Base-by-base conservation (phyloP, 2,797 vertebrate species). In the Coregonus suidteri region DNA sequence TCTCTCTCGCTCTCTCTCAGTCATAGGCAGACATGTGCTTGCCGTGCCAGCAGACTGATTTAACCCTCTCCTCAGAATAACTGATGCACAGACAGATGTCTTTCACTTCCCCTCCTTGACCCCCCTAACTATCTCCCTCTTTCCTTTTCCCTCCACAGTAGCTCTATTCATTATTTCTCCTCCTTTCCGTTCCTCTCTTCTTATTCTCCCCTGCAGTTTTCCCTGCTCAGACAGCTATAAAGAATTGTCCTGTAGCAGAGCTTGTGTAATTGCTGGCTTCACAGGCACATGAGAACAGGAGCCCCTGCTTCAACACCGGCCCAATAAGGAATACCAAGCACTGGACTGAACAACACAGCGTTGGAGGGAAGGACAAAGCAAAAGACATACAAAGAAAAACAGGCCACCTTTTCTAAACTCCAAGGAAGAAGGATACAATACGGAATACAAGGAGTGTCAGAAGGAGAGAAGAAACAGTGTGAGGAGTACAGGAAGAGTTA, bases 151-250 rank as follows among this genome's bases (percentile, higher is more conserved):
- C 70, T 77, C 77, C 70, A 75, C 83, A 80, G 79, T 83, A 68
- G 79, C 65, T 88, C 75, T 76, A 76, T 88, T 88, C 83, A 83
- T 86, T 78, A 77, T 74, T 68, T 76, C 70, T 78, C 41, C n/a
- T 56, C 18, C 25, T 47, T 14, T 78, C 81, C 84, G 2, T 30
- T 30, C 25, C 9, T 4, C 4, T n/a, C 18, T 14, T 31, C 64
- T 66, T 13, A 25, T 34, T 34, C 35, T 4, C 65, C 14, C 30
- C 15, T 59, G 7, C 56, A 59, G 31, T 20, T 59, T 18, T 59
- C 16, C 56, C n/a, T 20, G 5, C 31, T 67, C 25, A 35, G 13
- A 31, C 13, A 30, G 79, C 84, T 77, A 84, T 78, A 82, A 87
- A 20, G 56, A 62, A 3, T 62, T 62, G 30, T 66, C 71, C 69